phyloP scores from a whole-genome alignment of 2,888 invertebrate genomes.

The Ophion slaviceki region DNA sequence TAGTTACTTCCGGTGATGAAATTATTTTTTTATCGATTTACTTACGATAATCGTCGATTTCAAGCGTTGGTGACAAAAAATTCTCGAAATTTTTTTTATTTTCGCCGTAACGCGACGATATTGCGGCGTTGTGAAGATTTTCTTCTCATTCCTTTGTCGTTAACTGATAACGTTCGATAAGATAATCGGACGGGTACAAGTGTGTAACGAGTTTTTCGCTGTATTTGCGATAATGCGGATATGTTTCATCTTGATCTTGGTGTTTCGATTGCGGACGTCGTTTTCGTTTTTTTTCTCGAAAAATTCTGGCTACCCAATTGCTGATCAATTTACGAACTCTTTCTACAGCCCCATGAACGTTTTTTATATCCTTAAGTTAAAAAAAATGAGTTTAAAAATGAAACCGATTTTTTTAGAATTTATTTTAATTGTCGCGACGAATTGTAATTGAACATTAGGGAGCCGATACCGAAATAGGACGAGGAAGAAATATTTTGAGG shows the following conservation, averaged over 20 bases:
- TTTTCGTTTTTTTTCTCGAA: neutral
- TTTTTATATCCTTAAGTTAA: neutral
- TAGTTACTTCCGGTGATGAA: neutral
- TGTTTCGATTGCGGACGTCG: slow-evolving; percentile 5
- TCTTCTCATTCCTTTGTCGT: slow-evolving; percentile 25
- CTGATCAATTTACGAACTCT: neutral
- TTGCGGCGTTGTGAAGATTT: slow-evolving; percentile 8
- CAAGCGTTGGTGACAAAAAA: neutral
- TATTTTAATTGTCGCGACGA: too few relatives aligned
- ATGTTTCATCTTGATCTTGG: slow-evolving; percentile 32
- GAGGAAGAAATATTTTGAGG: neutral
- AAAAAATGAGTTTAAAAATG: neutral
- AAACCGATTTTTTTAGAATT: too few relatives aligned
- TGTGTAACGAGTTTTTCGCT: slow-evolving; percentile 13
- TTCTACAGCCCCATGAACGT: too few relatives aligned
- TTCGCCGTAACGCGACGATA: neutral
- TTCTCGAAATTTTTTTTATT: neutral
- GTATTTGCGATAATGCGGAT: neutral
- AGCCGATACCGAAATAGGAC: too few relatives aligned
- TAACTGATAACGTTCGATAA: slow-evolving; percentile 43
- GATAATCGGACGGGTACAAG: slow-evolving; percentile 40
- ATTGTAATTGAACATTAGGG: too few relatives aligned
- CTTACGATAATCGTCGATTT: neutral
- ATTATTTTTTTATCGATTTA: neutral
- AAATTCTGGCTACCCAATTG: neutral